A percentile compares a stretch with the other conserved stretches of the same genome.
Conservation (phyloP, 2,797 vertebrate species). For the Xenops minutus region DNA sequence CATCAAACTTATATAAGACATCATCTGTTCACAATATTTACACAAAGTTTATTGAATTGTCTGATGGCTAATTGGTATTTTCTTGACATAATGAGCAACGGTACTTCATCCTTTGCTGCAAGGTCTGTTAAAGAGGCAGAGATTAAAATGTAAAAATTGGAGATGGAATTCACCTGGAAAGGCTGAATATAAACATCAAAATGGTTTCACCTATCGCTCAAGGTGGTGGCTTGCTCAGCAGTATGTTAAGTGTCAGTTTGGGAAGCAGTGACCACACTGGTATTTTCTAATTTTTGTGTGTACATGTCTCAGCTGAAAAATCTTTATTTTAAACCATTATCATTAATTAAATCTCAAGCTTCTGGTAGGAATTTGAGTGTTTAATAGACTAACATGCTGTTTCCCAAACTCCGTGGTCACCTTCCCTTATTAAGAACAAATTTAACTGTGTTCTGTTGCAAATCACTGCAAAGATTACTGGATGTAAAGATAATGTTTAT, state of each 20-base stretch:
- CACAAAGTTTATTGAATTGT: slow-evolving; percentile 71
- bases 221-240: not conserved
- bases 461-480: not conserved
- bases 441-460: not conserved
- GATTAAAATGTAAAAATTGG: not conserved
- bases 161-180: not conserved
- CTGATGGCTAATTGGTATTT: slow-evolving; percentile 72
- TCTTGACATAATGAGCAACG: slow-evolving; percentile 69
- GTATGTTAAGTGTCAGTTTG: not conserved
- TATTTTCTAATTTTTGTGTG: not conserved
- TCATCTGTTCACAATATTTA: slow-evolving; percentile 68
- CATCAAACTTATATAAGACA: slow-evolving; percentile 65
- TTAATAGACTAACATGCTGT: not conserved
- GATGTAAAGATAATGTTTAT: not conserved
- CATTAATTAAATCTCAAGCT: not conserved
- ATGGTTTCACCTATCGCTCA: not conserved
- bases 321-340: not conserved
- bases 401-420: not conserved
- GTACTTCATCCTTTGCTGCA: slow-evolving; percentile 47
- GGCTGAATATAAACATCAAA: not conserved
- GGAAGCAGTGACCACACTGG: not conserved
- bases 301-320: not conserved
- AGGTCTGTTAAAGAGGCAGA: slow-evolving; percentile 1
- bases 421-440: not conserved
- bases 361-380: not conserved